Evolutionary conservation across 30 jellyfish, hydroid and myxozoan species (phyloP).

Genomic region (Turritopsis rubra): DNA sequence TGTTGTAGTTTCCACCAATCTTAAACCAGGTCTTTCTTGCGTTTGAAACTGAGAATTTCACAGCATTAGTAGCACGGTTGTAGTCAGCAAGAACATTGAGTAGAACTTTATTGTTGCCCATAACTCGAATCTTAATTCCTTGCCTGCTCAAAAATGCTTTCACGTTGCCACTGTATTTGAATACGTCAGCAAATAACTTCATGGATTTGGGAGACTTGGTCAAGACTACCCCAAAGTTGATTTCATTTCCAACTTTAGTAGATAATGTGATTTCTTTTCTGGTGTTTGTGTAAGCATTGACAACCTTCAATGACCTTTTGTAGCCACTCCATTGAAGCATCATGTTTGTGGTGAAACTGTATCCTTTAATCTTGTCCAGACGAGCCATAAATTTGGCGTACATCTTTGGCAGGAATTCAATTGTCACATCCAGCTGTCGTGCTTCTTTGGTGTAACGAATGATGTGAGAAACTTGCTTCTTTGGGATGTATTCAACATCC

Average conservation of each 20-base stretch:
- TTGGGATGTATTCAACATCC: conserved; percentile 76
- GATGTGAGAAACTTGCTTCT: conserved; percentile 46
- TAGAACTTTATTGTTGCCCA: conserved; percentile 24
- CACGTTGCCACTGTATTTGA: conserved; percentile 6
- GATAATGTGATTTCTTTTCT: conserved; percentile 31
- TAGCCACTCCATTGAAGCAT: conserved; percentile 55
- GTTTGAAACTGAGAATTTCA: conserved; percentile 23
- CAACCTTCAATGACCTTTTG: conserved; percentile 40
- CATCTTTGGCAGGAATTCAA: conserved; percentile 96
- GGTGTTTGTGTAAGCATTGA: conserved; percentile 48
- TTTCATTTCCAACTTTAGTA: conserved; percentile 20
- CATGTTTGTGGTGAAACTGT: conserved; percentile 58
- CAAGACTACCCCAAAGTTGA: neutral
- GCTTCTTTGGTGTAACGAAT: conserved; percentile 38
- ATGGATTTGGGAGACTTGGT: conserved; percentile 18
- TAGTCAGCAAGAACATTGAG: conserved; percentile 44
- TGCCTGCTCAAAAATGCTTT: neutral
- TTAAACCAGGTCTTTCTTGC: conserved; percentile 1
- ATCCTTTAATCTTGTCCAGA: conserved; percentile 54
- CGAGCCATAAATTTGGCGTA: conserved; percentile 48
- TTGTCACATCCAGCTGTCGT: conserved; percentile 39
- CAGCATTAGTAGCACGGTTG: conserved; percentile 35
- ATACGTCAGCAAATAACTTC: conserved; percentile 6
- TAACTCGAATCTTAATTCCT: conserved; percentile 4
- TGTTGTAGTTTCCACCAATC: conserved; percentile 16